Evolutionary conservation across 2,888 invertebrate species (phyloP).

Genomic region (Phorcus lineatus): DNA sequence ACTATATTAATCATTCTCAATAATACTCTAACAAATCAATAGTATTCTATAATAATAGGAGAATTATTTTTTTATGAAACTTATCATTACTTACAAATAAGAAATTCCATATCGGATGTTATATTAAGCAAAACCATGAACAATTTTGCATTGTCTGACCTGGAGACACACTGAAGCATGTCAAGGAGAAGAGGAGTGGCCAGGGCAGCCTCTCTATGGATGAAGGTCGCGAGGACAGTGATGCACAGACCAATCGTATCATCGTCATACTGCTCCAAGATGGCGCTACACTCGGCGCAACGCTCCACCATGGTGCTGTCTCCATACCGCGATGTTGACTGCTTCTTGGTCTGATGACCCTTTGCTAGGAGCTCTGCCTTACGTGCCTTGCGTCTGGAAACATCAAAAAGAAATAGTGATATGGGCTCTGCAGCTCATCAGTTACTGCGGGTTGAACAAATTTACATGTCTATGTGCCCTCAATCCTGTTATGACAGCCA

Average conservation of each 20-base stretch:
- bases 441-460: no score
- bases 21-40: no score
- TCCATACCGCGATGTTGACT: conserved; percentile 50
- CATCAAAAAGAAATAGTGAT: neutral
- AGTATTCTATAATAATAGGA: no score
- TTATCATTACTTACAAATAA: no score
- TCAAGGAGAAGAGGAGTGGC: conserved; percentile 96
- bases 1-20: no score
- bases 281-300: conserved; percentile 92
- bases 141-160: conserved; percentile 78
- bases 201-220: conserved; percentile 92
- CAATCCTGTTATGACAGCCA: no score
- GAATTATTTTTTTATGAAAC: no score
- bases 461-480: no score
- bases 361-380: conserved; percentile 66
- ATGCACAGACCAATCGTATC: conserved; percentile 96
- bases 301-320: conserved; percentile 71
- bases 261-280: conserved; percentile 87
- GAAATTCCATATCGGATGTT: neutral
- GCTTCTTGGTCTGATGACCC: conserved; percentile 51
- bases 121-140: neutral
- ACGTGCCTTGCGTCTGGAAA: conserved; percentile 57
- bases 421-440: no score
- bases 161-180: conserved; percentile 90
- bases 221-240: conserved; percentile 94